Evolutionary conservation across 2,888 invertebrate species (phyloP).

Genomic region (Amaurobius ferox): DNA sequence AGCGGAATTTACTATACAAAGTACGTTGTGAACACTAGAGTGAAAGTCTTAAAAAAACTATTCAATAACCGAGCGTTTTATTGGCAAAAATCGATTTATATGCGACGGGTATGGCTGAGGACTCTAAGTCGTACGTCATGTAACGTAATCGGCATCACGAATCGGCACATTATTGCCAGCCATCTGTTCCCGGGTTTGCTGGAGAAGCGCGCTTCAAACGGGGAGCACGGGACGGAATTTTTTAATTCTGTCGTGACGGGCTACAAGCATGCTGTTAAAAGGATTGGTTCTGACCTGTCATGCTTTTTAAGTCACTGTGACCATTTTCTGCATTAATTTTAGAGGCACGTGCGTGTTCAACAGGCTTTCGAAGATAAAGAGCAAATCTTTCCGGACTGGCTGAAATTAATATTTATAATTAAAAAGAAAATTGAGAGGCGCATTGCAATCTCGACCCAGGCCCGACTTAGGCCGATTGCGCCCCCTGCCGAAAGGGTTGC

Average conservation of each 20-base stretch:
- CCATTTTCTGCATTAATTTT: constrained; percentile 26
- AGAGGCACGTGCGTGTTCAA: neutral
- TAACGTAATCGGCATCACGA: constrained; percentile 26
- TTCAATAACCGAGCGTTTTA: neutral
- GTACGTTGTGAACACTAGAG: no score
- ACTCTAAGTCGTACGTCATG: neutral
- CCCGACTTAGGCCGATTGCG: no score
- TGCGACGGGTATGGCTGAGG: neutral
- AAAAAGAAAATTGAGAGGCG: no score
- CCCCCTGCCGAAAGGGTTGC: no score
- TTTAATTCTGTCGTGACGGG: neutral
- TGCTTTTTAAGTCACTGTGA: constrained; percentile 32
- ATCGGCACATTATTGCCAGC: constrained; percentile 14
- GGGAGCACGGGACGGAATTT: neutral
- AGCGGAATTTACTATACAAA: no score
- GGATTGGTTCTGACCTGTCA: constrained; percentile 41
- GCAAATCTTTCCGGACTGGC: no score
- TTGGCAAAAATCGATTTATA: neutral
- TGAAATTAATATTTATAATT: no score
- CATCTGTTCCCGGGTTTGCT: constrained; percentile 20
- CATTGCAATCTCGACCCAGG: no score
- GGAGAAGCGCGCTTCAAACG: neutral
- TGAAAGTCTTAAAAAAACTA: no score
- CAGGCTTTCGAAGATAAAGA: no score
- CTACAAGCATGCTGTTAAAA: neutral